A percentile compares a stretch with the other conserved stretches of the same genome.
Conservation (phyloP, 2,113 vertebrate species). For the Apistogramma diplotaenia region DNA sequence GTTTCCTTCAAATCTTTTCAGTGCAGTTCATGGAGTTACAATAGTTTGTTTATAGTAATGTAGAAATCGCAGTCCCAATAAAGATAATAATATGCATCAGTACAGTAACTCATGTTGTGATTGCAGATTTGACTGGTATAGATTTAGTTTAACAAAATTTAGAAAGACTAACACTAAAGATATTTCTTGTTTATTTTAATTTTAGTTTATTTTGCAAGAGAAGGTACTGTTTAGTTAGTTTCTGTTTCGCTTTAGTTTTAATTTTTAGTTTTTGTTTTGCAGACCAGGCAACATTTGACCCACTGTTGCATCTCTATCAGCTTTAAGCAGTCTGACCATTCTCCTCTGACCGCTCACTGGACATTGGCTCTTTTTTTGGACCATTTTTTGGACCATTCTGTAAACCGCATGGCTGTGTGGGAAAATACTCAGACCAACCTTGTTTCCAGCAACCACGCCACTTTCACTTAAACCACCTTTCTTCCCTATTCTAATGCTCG, state of each 20-base stretch:
- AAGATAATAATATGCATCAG: too few species aligned
- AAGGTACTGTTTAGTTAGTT: too few species aligned
- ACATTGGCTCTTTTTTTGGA: background rate
- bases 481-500: background rate
- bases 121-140: too few species aligned
- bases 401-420: background rate
- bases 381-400: background rate
- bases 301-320: background rate
- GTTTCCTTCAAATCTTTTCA: too few species aligned
- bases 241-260: too few species aligned
- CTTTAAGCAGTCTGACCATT: background rate
- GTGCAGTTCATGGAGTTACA: too few species aligned
- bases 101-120: too few species aligned
- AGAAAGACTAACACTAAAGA: background rate
- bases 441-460: background rate
- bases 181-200: background rate
- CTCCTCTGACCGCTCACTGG: background rate
- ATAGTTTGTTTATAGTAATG: too few species aligned
- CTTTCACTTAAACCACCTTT: background rate
- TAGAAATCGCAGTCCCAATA: too few species aligned
- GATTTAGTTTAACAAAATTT: background rate
- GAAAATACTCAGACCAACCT: background rate
- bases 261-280: too few species aligned
- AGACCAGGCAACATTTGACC: too few species aligned
- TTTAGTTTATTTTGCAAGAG: background rate